Evolutionary conservation across 2,888 invertebrate genomes (phyloP), one percentile per base, ranked within the genome.

Genomic region (Meganola albula): DNA sequence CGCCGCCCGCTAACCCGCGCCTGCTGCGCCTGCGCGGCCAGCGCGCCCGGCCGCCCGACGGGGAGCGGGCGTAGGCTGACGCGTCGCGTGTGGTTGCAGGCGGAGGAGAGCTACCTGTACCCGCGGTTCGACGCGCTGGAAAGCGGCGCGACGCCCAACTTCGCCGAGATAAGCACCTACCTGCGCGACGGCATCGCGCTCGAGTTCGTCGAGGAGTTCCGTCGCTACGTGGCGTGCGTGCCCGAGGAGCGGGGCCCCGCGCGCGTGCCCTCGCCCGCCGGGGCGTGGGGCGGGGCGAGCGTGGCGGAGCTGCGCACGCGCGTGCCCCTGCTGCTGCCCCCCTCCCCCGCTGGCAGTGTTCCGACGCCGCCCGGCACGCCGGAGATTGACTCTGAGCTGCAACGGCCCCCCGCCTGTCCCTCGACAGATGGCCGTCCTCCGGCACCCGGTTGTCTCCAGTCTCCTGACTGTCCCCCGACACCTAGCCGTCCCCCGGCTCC

Each of bases 121-220:
- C 88, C 88, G 58, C 68, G 72, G 47, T 88, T 88, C 74, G 63
- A 58, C 40, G 87, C 86, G 71, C 71, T 89, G 41, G 88, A 88
- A 76, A 40, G 30, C 53, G 88, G 83, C 49, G 73, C 43, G 52
- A 73, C 83, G 63, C 83, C 75, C 65, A 75, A 65, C 70, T 74
- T 57, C 67, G 71, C 60, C 41, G 83, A 83, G 57, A 67, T 83
- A 38, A 44, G 58, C 59, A 61, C 56, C 53, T 74, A 73, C 67
- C 70, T 77, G 58, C 73, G 73, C 56, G 69, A 73, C 73, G 79
- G 79, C 61, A 72, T 83, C 71, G 53, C 54, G 58, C 77, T 78
- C 44, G 77, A 80, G 44, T 79, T 48, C 72, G 78, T 83, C 35
- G 65, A 70, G 24, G 72, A 66, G 35, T 83, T 69, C 72, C 74